Conservation (phyloP, 1,140 invertebrate genomes). For the Bacillus rossius region DNA sequence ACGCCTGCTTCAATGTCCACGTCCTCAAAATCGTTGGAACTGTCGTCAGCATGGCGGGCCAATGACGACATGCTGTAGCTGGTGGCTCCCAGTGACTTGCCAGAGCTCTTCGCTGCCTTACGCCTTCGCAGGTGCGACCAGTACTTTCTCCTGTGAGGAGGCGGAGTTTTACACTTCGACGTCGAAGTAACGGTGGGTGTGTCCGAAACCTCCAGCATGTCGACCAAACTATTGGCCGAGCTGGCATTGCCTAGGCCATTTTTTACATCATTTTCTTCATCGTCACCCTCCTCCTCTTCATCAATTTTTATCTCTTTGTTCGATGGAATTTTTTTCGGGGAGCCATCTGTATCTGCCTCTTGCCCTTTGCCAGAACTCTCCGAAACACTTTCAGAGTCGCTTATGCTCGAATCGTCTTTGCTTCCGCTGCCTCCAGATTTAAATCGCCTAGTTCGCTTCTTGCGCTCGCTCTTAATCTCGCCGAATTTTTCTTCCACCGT, state of each 20-base stretch:
- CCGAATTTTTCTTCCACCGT: conserved; percentile 56
- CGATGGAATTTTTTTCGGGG: conserved; percentile 32
- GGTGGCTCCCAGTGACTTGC: too few relatives aligned
- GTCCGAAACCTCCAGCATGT: too few relatives aligned
- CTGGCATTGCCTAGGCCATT: neutral
- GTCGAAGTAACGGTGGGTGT: too few relatives aligned
- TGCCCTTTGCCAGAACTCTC: conserved; percentile 2
- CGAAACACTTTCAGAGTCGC: conserved; percentile 49
- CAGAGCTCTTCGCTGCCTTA: too few relatives aligned
- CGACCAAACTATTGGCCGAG: too few relatives aligned
- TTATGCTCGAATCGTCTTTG: conserved; percentile 50
- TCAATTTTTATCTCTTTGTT: conserved; percentile 40
- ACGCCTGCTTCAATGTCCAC: conserved; percentile 49
- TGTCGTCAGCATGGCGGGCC: too few relatives aligned
- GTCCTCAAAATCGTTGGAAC: conserved; percentile 20
- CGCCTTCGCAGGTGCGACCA: too few relatives aligned
- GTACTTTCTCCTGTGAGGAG: too few relatives aligned
- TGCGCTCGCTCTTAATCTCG: conserved; percentile 46
- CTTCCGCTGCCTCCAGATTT: conserved; percentile 21
- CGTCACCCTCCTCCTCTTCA: conserved; percentile 37
- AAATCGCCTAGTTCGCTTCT: too few relatives aligned
- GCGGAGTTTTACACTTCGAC: too few relatives aligned
- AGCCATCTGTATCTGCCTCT: neutral
- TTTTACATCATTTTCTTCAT: conserved; percentile 12
- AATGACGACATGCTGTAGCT: too few relatives aligned